Evolutionary conservation across 1,140 invertebrate genomes (phyloP).

Genomic region (Ylistrum balloti): DNA sequence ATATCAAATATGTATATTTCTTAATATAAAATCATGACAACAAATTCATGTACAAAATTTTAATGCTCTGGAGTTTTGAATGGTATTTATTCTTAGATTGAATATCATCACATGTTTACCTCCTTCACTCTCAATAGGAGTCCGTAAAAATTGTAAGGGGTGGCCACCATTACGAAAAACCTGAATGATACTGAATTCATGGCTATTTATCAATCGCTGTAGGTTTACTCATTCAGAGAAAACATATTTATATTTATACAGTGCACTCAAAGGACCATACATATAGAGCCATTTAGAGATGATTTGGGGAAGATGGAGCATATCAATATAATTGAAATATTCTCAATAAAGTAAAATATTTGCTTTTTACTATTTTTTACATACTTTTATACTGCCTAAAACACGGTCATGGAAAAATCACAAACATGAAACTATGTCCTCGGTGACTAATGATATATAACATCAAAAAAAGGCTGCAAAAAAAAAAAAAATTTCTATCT

Average conservation of each 20-base stretch:
- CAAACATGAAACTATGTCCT: too few species aligned
- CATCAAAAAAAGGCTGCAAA: too few species aligned
- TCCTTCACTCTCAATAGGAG: not conserved
- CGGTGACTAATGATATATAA: too few species aligned
- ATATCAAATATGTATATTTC: not conserved
- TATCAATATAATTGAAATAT: too few species aligned
- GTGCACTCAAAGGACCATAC: too few species aligned
- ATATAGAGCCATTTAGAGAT: too few species aligned
- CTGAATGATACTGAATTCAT: not conserved
- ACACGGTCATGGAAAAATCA: too few species aligned
- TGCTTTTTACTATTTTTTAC: too few species aligned
- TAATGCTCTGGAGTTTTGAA: not conserved
- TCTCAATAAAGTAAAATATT: too few species aligned
- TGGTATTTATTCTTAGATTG: not conserved
- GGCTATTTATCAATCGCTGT: not conserved
- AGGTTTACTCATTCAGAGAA: not conserved
- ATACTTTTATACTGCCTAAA: too few species aligned
- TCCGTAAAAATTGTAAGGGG: not conserved
- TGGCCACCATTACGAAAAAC: not conserved
- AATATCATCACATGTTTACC: not conserved
- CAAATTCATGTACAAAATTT: not conserved
- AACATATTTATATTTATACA: not conserved
- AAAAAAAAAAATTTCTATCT: too few species aligned
- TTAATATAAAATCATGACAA: not conserved
- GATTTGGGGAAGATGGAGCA: too few species aligned